These are phyloP conservation scores for Sceliomorpha sp. DNA, from an alignment of 2,888 invertebrate species.

Conservation along the genomic window DNA sequence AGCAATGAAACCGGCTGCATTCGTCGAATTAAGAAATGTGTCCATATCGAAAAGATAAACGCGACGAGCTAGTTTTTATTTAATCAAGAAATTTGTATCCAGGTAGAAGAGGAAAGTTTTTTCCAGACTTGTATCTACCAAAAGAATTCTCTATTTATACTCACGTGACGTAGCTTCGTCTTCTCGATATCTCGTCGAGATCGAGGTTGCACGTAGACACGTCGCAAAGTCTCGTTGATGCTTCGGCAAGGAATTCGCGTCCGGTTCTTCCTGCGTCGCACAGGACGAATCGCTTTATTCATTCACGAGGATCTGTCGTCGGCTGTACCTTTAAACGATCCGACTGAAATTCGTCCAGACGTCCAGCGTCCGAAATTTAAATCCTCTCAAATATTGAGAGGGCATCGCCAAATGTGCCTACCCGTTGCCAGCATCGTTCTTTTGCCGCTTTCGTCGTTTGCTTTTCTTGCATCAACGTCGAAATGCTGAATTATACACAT, in stretches of 20 bases:
- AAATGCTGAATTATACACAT: slow-evolving; percentile 49
- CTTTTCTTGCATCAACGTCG: slow-evolving; percentile 44
- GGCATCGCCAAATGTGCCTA: slow-evolving; percentile 48
- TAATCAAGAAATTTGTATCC: slow-evolving; percentile 6
- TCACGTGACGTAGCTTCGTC: slow-evolving; percentile 46
- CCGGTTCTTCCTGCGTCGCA: slow-evolving; percentile 50
- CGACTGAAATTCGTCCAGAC: slow-evolving; percentile 77
- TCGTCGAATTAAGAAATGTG: too few relatives aligned
- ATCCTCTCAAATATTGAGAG: slow-evolving; percentile 78
- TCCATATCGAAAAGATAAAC: too few relatives aligned
- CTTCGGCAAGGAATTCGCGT: slow-evolving; percentile 56
- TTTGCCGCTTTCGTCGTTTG: slow-evolving; percentile 40
- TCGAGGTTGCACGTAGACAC: slow-evolving; percentile 69
- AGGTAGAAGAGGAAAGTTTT: slow-evolving; percentile 15
- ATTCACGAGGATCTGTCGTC: slow-evolving; percentile 76
- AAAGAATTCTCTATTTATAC: slow-evolving; percentile 65
- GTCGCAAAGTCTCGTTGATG: slow-evolving; percentile 61
- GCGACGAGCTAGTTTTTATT: slow-evolving; percentile 6
- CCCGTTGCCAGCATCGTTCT: slow-evolving; percentile 24
- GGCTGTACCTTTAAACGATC: slow-evolving; percentile 75
- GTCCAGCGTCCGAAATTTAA: slow-evolving; percentile 77
- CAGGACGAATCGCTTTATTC: slow-evolving; percentile 70
- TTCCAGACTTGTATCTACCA: slow-evolving; percentile 26
- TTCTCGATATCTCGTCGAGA: slow-evolving; percentile 63
- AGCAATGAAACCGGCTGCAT: too few relatives aligned